Evolutionary conservation across 2,113 vertebrate species (phyloP).

Genomic region (Muntiacus reevesi): DNA sequence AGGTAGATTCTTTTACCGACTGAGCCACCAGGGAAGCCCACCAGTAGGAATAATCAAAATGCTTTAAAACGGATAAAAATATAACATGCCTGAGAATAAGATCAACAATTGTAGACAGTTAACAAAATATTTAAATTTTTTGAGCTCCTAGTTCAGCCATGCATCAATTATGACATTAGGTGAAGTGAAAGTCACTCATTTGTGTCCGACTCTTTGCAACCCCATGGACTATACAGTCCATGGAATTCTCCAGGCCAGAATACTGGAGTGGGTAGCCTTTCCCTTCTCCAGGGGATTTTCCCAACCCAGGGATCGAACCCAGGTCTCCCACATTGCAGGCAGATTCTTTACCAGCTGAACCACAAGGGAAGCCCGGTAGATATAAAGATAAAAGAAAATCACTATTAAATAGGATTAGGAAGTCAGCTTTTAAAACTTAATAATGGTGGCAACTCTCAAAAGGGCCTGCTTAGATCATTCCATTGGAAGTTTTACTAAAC

Average conservation of each 20-base stretch:
- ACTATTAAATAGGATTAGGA: neutral
- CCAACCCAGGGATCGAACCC: too few relatives aligned
- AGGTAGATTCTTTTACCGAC: neutral
- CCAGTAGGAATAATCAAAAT: neutral
- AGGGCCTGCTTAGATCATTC: neutral
- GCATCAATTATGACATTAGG: neutral
- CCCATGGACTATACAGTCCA: too few relatives aligned
- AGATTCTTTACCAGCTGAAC: too few relatives aligned
- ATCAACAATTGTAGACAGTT: neutral
- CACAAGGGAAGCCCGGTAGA: neutral
- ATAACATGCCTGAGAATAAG: neutral
- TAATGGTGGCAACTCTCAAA: neutral
- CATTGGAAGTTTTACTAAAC: constrained; percentile 17
- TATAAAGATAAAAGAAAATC: neutral
- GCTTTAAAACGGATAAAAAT: neutral
- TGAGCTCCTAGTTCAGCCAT: neutral
- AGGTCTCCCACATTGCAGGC: too few relatives aligned
- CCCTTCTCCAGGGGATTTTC: too few relatives aligned
- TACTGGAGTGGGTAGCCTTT: too few relatives aligned
- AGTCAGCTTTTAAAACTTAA: neutral
- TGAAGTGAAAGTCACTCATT: neutral
- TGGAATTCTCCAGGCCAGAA: too few relatives aligned
- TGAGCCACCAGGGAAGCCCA: neutral
- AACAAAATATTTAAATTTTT: neutral
- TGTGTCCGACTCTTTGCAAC: too few relatives aligned